A percentile compares a stretch with the other conserved stretches of the same genome.
These are phyloP conservation scores for Lobophora halterata DNA, from an alignment of 2,888 invertebrate species.

Conservation along the genomic window DNA sequence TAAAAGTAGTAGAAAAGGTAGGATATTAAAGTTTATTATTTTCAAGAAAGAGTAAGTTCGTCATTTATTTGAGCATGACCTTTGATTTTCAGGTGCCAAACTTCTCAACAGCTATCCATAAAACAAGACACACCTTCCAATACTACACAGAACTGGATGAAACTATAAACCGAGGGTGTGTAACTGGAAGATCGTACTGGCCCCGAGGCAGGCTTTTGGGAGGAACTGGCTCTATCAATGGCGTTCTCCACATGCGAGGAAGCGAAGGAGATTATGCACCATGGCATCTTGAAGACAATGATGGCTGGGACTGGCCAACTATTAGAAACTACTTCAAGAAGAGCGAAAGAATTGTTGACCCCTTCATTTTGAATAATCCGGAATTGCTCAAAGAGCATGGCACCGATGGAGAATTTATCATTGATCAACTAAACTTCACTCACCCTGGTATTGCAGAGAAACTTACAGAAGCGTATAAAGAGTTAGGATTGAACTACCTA, in stretches of 20 bases:
- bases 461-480: constrained; percentile 64
- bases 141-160: constrained; percentile 63
- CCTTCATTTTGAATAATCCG: constrained; percentile 58
- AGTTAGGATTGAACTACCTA: constrained; percentile 71
- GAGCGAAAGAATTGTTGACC: constrained; percentile 65
- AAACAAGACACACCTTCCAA: constrained; percentile 52
- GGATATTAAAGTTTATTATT: no score
- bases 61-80: not conserved
- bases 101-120: constrained; percentile 55
- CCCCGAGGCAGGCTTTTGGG: constrained; percentile 66
- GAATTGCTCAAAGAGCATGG: constrained; percentile 62
- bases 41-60: no score
- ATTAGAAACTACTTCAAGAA: constrained; percentile 65
- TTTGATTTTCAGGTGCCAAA: constrained; percentile 59
- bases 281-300: constrained; percentile 56
- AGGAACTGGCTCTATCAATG: constrained; percentile 70
- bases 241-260: constrained; percentile 64
- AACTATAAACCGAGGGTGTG: constrained; percentile 48
- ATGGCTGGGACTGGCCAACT: constrained; percentile 68
- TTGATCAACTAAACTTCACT: constrained; percentile 72
- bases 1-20: no score
- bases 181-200: constrained; percentile 58
- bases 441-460: constrained; percentile 54
- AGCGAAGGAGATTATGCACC: constrained; percentile 59
- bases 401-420: constrained; percentile 70